These are phyloP conservation scores for Musca vetustissima DNA, from an alignment of 1,140 invertebrate species.

Conservation along the genomic window DNA sequence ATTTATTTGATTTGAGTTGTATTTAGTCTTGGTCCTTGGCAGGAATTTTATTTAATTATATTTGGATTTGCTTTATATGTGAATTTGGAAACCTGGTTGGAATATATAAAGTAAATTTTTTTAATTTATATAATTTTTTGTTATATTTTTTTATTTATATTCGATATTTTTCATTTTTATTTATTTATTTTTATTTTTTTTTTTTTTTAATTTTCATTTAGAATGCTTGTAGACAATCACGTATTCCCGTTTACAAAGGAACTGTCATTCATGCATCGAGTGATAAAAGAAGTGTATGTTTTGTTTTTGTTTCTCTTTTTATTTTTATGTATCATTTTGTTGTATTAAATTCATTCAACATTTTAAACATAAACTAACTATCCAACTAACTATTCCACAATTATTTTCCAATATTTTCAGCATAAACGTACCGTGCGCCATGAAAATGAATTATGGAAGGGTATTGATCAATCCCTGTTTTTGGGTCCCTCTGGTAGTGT, in stretches of 20 bases:
- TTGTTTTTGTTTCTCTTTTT: constrained; percentile 18
- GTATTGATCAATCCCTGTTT: constrained; percentile 51
- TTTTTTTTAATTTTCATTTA: constrained; percentile 34
- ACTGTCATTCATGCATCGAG: neutral
- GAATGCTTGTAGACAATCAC: constrained; percentile 46
- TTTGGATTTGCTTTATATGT: no score
- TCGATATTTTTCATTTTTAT: constrained; percentile 20
- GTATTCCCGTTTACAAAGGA: constrained; percentile 40
- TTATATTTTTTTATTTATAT: constrained; percentile 4
- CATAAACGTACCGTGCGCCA: constrained; percentile 44
- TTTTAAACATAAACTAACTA: no score
- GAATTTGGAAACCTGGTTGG: neutral
- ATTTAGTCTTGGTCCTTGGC: no score
- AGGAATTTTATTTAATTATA: no score
- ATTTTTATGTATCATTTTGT: neutral
- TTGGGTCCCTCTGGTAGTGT: constrained; percentile 53
- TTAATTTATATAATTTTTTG: neutral
- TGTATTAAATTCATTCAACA: neutral
- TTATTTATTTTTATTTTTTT: constrained; percentile 29
- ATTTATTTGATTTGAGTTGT: no score
- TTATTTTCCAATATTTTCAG: constrained; percentile 28
- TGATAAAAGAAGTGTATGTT: constrained; percentile 42
- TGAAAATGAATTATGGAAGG: constrained; percentile 54
- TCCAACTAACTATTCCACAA: no score
- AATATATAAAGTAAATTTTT: neutral